A percentile compares a stretch with the other conserved stretches of the same genome.
Evolutionary conservation across 2,797 vertebrate genomes (phyloP).

Genomic region (Acanthornis magna): DNA sequence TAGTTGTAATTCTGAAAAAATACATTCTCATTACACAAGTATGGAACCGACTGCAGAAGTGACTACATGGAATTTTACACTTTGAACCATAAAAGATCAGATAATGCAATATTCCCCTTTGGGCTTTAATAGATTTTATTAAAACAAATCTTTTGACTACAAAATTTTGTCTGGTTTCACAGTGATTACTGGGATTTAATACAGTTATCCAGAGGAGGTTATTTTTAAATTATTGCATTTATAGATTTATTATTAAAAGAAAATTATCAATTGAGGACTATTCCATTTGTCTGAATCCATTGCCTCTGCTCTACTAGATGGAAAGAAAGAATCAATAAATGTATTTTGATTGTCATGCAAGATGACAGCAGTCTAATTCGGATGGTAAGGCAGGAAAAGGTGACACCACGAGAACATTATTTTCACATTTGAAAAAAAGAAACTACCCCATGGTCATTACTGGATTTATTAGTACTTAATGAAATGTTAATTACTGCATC

Average conservation of each 20-base stretch:
- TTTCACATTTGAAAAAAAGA: background rate
- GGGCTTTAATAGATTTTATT: background rate
- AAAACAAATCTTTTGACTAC: background rate
- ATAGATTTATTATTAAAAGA: background rate
- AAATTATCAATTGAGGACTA: background rate
- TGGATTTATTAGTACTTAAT: background rate
- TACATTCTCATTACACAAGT: background rate
- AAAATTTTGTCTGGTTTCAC: background rate
- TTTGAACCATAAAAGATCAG: background rate
- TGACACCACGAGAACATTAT: background rate
- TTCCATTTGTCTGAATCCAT: background rate
- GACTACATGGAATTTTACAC: background rate
- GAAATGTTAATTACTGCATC: constrained; percentile 4
- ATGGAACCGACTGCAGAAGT: background rate
- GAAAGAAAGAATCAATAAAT: background rate
- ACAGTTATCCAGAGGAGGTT: background rate
- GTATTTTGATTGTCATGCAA: background rate
- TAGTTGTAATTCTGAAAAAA: background rate
- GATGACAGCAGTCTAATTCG: background rate
- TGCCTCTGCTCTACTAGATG: background rate
- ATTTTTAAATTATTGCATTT: background rate
- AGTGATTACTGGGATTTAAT: background rate
- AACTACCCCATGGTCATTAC: background rate
- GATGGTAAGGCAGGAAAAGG: background rate
- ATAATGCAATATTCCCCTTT: background rate